phyloP scores from a whole-genome alignment of 2,113 vertebrate genomes.

The Gorsachius goisagi region DNA sequence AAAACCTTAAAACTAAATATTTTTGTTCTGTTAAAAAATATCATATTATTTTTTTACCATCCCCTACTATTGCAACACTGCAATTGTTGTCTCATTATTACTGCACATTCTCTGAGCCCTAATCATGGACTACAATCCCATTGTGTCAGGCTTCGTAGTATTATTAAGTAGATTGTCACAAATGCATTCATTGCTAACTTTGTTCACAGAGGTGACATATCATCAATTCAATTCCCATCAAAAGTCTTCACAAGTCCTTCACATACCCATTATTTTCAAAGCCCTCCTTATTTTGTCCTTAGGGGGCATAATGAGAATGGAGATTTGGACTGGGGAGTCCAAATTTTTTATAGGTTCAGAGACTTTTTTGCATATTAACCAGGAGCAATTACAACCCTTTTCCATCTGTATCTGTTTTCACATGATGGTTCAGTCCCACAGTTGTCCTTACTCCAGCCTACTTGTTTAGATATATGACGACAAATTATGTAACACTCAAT shows the following conservation, averaged over 20 bases:
- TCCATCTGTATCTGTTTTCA: not conserved
- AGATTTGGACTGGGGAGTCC: not conserved
- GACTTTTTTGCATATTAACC: not conserved
- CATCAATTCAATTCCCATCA: constrained; percentile 29
- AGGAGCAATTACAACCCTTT: not conserved
- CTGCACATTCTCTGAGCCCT: not conserved
- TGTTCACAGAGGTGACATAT: not conserved
- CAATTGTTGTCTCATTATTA: constrained; percentile 4
- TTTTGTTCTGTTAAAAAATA: not conserved
- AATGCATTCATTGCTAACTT: constrained; percentile 32
- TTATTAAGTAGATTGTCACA: not conserved
- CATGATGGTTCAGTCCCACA: not conserved
- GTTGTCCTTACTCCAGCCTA: not conserved
- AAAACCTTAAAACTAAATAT: not conserved
- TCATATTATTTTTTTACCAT: not conserved
- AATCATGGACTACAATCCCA: not conserved
- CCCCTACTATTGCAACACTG: not conserved
- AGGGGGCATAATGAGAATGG: not conserved
- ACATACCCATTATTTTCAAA: constrained; percentile 4
- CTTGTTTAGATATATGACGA: not conserved
- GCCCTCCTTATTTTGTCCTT: not conserved
- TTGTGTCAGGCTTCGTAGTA: not conserved
- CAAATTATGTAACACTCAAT: not conserved
- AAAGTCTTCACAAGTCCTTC: not conserved
- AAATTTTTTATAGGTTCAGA: not conserved